Evolutionary conservation across 2,888 invertebrate genomes (phyloP).

Genomic region (Tinea semifulvella): DNA sequence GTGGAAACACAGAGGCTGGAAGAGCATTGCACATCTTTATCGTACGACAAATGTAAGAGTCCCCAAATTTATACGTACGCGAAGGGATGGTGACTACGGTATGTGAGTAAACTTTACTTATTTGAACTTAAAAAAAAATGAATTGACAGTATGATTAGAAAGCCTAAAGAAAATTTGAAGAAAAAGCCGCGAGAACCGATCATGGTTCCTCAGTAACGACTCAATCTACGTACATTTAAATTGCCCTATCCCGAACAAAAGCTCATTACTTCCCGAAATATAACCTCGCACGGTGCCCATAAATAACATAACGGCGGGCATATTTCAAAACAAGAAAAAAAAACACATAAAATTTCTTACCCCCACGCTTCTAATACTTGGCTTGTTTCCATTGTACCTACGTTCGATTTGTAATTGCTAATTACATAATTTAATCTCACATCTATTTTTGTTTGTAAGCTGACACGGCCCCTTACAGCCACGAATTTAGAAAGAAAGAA

Average conservation of each 20-base stretch:
- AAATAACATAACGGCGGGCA: conserved; percentile 64
- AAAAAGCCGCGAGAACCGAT: conserved; percentile 18
- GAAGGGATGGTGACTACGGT: too few relatives aligned
- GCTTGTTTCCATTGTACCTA: conserved; percentile 34
- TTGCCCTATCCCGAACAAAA: conserved; percentile 63
- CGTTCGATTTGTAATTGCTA: conserved; percentile 12
- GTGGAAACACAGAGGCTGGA: too few relatives aligned
- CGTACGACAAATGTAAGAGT: too few relatives aligned
- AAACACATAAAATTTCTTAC: conserved; percentile 61
- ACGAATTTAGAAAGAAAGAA: too few relatives aligned
- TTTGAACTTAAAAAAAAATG: too few relatives aligned
- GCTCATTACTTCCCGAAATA: conserved; percentile 65
- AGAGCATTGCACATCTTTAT: too few relatives aligned
- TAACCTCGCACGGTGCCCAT: conserved; percentile 63
- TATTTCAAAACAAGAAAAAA: conserved; percentile 65
- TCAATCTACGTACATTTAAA: conserved; percentile 64
- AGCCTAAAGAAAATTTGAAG: not conserved
- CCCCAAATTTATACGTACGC: too few relatives aligned
- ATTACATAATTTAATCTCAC: too few relatives aligned
- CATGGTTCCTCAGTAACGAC: conserved; percentile 49
- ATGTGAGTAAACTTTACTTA: too few relatives aligned
- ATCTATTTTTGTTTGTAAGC: too few relatives aligned
- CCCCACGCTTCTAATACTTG: conserved; percentile 56
- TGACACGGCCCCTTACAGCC: too few relatives aligned
- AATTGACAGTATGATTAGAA: too few relatives aligned